These are phyloP conservation scores for Tolmerus cingulatus DNA, from an alignment of 2,888 invertebrate genomes.

Conservation along the genomic window DNA sequence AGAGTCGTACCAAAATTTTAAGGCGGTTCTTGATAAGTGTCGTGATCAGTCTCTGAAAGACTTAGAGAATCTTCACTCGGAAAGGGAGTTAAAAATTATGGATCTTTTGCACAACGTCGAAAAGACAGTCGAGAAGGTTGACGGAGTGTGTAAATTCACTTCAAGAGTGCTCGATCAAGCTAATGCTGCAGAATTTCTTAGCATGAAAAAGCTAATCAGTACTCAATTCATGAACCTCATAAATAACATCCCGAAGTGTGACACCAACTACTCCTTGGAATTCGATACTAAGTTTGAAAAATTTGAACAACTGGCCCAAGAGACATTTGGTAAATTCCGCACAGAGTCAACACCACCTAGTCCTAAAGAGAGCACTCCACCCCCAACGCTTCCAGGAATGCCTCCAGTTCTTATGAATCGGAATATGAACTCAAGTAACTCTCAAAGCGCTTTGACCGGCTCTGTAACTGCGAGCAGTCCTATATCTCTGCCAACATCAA, in stretches of 20 bases:
- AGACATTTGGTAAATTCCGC: conserved; percentile 77
- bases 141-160: conserved; percentile 87
- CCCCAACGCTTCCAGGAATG: conserved; percentile 66
- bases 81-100: conserved; percentile 89
- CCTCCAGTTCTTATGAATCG: conserved; percentile 59
- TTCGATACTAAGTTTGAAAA: conserved; percentile 82
- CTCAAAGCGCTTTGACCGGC: conserved; percentile 56
- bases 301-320: conserved; percentile 77
- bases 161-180: conserved; percentile 82
- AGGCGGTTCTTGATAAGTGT: conserved; percentile 81
- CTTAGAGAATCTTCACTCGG: conserved; percentile 79
- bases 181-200: conserved; percentile 84
- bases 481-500: conserved; percentile 72
- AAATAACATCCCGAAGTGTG: conserved; percentile 82
- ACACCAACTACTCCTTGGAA: conserved; percentile 79
- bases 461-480: conserved; percentile 71
- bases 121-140: conserved; percentile 83
- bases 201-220: conserved; percentile 80
- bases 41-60: conserved; percentile 79
- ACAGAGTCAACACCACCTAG: conserved; percentile 68
- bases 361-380: conserved; percentile 65
- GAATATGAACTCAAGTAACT: conserved; percentile 52
- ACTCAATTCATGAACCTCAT: conserved; percentile 80
- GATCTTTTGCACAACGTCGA: conserved; percentile 84
- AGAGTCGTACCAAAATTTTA: conserved; percentile 81